phyloP scores from a whole-genome alignment of 1,140 invertebrate species.

The Lethocerus indicus region DNA sequence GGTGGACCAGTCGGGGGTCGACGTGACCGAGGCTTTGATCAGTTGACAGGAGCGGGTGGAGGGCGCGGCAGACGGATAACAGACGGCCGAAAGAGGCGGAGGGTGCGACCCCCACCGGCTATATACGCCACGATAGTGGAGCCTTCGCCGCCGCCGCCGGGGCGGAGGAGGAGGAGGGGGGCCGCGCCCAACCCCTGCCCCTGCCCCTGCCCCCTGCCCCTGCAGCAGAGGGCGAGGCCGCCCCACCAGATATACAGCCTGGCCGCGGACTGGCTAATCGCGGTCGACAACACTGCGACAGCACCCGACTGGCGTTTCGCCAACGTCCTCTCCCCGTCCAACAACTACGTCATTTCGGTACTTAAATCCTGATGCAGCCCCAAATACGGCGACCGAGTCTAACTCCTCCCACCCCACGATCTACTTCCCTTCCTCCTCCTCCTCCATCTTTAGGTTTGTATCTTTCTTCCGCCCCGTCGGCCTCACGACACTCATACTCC shows the following conservation, averaged over 20 bases:
- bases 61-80: slow-evolving; percentile 14
- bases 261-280: slow-evolving; percentile 16
- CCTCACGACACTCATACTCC: too few species aligned
- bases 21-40: slow-evolving; percentile 10
- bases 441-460: too few species aligned
- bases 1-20: slow-evolving; percentile 24
- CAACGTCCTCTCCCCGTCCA: slow-evolving; percentile 3
- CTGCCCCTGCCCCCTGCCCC: not conserved
- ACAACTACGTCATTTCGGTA: slow-evolving; percentile 17
- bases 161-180: slow-evolving; percentile 3
- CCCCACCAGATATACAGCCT: slow-evolving; percentile 8
- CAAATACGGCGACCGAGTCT: not conserved
- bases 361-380: slow-evolving; percentile 18
- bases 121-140: slow-evolving; percentile 1
- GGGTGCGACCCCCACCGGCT: not conserved
- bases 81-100: slow-evolving; percentile 10
- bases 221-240: not conserved
- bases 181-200: not conserved
- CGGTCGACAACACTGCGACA: slow-evolving; percentile 8
- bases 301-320: slow-evolving; percentile 4
- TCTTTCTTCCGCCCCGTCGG: too few species aligned
- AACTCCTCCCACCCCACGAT: not conserved
- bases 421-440: too few species aligned
- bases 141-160: not conserved
- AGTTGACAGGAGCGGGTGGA: slow-evolving; percentile 15